These are phyloP conservation scores for Zelostemma sp. DNA, from an alignment of 1,140 invertebrate genomes.

Conservation along the genomic window DNA sequence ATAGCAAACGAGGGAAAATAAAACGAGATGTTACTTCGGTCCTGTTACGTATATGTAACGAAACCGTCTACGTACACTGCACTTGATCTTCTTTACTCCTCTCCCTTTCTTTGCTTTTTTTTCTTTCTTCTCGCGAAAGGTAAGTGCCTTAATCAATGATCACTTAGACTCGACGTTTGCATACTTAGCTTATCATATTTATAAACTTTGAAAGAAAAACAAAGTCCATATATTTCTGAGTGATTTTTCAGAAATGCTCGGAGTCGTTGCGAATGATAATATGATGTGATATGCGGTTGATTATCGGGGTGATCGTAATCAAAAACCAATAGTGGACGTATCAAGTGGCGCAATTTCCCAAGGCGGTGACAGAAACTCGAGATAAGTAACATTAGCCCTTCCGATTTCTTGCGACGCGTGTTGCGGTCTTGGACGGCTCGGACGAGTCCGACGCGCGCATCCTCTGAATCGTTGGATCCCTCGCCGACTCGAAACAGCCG, in stretches of 20 bases:
- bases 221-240: too few species aligned
- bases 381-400: neutral
- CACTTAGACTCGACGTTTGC: slow-evolving; percentile 56
- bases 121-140: slow-evolving; percentile 32
- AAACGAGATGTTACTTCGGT: slow-evolving; percentile 46
- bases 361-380: neutral
- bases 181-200: slow-evolving; percentile 46
- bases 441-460: slow-evolving; percentile 7
- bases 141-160: slow-evolving; percentile 54
- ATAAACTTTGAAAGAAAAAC: too few species aligned
- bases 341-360: neutral
- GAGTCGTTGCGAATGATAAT: too few species aligned
- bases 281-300: too few species aligned
- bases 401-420: neutral
- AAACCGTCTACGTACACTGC: slow-evolving; percentile 19
- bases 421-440: slow-evolving; percentile 14
- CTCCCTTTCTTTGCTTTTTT: neutral
- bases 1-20: slow-evolving; percentile 64
- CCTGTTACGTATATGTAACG: too few species aligned
- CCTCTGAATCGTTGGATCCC: slow-evolving; percentile 28
- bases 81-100: slow-evolving; percentile 15
- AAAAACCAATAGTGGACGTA: neutral
- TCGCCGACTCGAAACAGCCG: slow-evolving; percentile 7
- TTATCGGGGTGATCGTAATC: too few species aligned
- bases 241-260: too few species aligned